Percentiles rank a stretch among this genome's conserved stretches.
Conservation (phyloP, 1,140 invertebrate genomes). For the Trichonephila clavipes region DNA sequence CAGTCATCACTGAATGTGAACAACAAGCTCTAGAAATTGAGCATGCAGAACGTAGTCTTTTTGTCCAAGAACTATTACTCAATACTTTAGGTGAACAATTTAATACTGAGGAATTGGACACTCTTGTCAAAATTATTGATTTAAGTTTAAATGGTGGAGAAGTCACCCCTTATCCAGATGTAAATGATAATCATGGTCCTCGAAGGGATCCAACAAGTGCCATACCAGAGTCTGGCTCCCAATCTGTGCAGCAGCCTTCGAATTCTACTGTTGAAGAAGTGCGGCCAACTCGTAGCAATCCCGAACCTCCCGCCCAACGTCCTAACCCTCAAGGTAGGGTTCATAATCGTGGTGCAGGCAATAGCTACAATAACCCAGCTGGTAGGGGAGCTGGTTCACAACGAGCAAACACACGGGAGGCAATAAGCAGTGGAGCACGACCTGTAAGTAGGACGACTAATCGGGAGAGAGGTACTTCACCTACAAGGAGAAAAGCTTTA, state of each 20-base stretch:
- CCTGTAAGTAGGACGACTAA: slow-evolving; percentile 62
- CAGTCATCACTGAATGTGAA: slow-evolving; percentile 83
- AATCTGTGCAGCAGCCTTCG: slow-evolving; percentile 37
- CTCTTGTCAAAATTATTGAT: slow-evolving; percentile 71
- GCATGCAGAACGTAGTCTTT: slow-evolving; percentile 85
- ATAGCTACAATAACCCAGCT: slow-evolving; percentile 48
- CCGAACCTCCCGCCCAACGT: slow-evolving; percentile 52
- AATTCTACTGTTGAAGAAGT: slow-evolving; percentile 50
- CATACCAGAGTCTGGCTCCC: slow-evolving; percentile 65
- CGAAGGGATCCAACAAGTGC: slow-evolving; percentile 66
- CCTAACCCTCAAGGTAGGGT: slow-evolving; percentile 39
- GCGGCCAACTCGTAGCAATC: slow-evolving; percentile 36
- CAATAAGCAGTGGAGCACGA: slow-evolving; percentile 39
- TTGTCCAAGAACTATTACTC: slow-evolving; percentile 86
- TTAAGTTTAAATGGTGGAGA: slow-evolving; percentile 57
- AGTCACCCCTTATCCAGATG: slow-evolving; percentile 45
- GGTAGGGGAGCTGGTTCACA: slow-evolving; percentile 55
- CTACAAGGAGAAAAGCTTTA: slow-evolving; percentile 77
- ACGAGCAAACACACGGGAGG: slow-evolving; percentile 49
- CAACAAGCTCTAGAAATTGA: slow-evolving; percentile 84
- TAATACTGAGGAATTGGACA: slow-evolving; percentile 75
- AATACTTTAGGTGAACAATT: slow-evolving; percentile 83
- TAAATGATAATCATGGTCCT: slow-evolving; percentile 72
- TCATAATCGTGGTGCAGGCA: slow-evolving; percentile 49
- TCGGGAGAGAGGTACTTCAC: slow-evolving; percentile 72